These are phyloP conservation scores for Hermodice carunculata DNA, from an alignment of 2,888 invertebrate genomes.

Conservation along the genomic window DNA sequence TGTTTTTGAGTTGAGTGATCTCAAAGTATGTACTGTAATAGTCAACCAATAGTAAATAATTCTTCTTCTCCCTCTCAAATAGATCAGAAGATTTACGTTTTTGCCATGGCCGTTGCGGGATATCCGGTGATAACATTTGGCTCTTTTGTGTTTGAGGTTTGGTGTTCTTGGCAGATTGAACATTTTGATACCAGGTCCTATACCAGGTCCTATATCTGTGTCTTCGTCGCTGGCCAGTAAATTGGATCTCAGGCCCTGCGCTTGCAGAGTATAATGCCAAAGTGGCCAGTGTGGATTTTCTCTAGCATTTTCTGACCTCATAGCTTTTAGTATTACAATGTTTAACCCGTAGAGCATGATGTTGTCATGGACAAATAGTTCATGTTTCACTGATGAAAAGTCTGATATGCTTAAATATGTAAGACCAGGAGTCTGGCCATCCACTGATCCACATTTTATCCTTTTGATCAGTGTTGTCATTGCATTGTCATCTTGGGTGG, in stretches of 20 bases:
- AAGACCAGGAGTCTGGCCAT: no score
- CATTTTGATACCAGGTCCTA: conserved; percentile 11
- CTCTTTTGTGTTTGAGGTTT: background rate
- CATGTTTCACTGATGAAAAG: background rate
- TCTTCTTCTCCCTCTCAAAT: conserved; percentile 9
- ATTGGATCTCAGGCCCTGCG: conserved; percentile 5
- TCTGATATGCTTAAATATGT: no score
- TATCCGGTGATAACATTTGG: conserved; percentile 11
- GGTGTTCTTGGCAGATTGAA: conserved; percentile 2
- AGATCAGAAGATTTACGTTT: conserved; percentile 17
- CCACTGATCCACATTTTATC: no score
- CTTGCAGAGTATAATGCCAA: conserved; percentile 11
- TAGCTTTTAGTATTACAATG: background rate
- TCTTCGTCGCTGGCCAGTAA: conserved; percentile 12
- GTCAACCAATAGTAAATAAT: conserved; percentile 14
- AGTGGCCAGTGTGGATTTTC: conserved; percentile 5
- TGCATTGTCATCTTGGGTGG: background rate
- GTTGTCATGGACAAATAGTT: background rate
- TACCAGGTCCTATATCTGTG: conserved; percentile 10
- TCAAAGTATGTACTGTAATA: conserved; percentile 19
- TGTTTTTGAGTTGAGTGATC: no score
- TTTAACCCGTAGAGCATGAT: background rate
- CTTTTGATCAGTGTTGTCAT: background rate
- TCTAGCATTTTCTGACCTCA: background rate
- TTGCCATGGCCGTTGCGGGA: conserved; percentile 17